These are phyloP conservation scores for Cyprinus carpio DNA, from an alignment of 2,113 vertebrate species.

Conservation along the genomic window DNA sequence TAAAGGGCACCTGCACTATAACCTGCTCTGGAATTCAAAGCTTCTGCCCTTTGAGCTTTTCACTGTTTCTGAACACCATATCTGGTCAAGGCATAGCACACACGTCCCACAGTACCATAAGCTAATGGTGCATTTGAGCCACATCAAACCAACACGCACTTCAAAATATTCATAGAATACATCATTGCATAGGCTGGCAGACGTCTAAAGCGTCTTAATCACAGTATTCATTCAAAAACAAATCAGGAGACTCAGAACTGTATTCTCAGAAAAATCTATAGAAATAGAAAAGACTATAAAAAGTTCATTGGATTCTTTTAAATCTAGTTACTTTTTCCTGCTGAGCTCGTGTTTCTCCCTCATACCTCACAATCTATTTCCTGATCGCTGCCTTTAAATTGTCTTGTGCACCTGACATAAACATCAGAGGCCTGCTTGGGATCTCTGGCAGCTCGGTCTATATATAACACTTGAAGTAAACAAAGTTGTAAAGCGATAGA, in stretches of 20 bases:
- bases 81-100: not conserved
- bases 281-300: not conserved
- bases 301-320: slow-evolving; percentile 20
- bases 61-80: not conserved
- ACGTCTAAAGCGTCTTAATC: not conserved
- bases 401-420: slow-evolving; percentile 54
- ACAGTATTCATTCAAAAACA: not conserved
- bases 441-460: slow-evolving; percentile 20
- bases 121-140: too few relatives aligned
- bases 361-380: slow-evolving; percentile 48
- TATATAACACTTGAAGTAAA: slow-evolving; percentile 39
- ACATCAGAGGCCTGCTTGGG: slow-evolving; percentile 36
- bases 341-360: slow-evolving; percentile 41
- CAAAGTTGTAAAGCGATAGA: slow-evolving; percentile 32
- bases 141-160: not conserved
- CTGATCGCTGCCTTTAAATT: slow-evolving; percentile 45
- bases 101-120: not conserved
- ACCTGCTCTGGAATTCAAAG: slow-evolving; percentile 19
- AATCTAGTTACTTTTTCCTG: slow-evolving; percentile 41
- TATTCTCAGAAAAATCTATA: not conserved
- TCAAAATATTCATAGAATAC: not conserved
- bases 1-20: not conserved
- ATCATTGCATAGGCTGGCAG: not conserved
- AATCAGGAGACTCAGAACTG: not conserved
- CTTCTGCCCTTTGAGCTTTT: not conserved